Evolutionary conservation across 2,797 vertebrate genomes (phyloP), one percentile per base, ranked within the genome.

Genomic region (Crenichthys baileyi): DNA sequence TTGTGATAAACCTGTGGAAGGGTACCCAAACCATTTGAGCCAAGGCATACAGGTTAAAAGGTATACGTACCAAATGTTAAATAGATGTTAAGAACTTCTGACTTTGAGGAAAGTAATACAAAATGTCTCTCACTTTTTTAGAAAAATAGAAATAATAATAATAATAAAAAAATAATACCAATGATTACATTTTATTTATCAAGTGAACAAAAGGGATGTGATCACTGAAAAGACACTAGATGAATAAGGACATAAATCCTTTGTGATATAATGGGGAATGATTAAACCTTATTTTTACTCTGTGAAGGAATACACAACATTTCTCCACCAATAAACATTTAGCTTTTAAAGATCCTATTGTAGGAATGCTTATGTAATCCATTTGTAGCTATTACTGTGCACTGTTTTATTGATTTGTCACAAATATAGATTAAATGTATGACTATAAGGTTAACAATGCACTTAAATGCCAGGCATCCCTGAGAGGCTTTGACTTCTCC

Each of bases 381-480:
- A n/a, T 86, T 82, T 77, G 9, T 60, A 70, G 9, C 51, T 11
- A 58, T 50, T 76, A 50, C 8, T 46, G 24, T 70, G 41, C 53
- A 55, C n/a, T 61, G 18, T 75, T 79, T 81, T 39, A 36, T 78
- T 24, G 46, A 78, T 72, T 39, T 72, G 56, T 6, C 67, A 18
- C 39, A 71, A 70, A 39, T 76, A 61, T 74, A 46, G 50, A 77
- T 79, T 26, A 82, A 80, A 85, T 78, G 46, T 50, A 61, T 46
- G 44, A 78, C 55, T 79, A 80, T 36, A 84, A 84, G 73, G 78
- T 81, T 84, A 39, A 63, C 39, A 76, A 78, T 1, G 48, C 77
- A 83, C 68, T 88, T 44, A 89, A 93, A 93, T 93, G 90, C 85
- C 88, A 90, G 60, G 72, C 75, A 78, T 89, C 74, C 74, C 73